Evolutionary conservation across 2,113 vertebrate species (phyloP).

Genomic region (Nothoprocta pentlandii): DNA sequence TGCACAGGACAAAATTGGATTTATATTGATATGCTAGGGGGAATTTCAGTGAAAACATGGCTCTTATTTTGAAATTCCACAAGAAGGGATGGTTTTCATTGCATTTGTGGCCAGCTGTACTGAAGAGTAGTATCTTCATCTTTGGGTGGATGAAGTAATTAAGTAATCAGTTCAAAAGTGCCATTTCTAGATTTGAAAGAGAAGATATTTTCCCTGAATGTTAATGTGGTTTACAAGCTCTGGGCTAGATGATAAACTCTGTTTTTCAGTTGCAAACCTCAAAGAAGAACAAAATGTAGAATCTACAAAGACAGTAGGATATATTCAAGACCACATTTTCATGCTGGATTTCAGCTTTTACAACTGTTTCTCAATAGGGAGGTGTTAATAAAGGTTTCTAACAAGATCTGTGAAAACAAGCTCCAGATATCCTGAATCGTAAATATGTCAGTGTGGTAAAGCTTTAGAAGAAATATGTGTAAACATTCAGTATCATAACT

Average conservation of each 20-base stretch:
- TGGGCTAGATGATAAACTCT: constrained; percentile 21
- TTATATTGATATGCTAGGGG: constrained; percentile 6
- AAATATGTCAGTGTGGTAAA: neutral
- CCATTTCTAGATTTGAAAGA: constrained; percentile 49
- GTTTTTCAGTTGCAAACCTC: neutral
- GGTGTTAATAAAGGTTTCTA: neutral
- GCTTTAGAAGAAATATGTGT: neutral
- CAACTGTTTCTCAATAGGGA: neutral
- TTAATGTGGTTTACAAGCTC: constrained; percentile 38
- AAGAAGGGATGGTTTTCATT: neutral
- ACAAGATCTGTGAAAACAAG: neutral
- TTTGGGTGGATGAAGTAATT: constrained; percentile 61
- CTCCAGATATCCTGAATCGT: neutral
- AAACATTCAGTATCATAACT: neutral
- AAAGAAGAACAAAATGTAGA: neutral
- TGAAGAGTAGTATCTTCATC: constrained; percentile 38
- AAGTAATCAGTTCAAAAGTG: constrained; percentile 63
- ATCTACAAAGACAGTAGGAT: neutral
- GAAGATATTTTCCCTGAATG: constrained; percentile 41
- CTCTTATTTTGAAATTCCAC: neutral
- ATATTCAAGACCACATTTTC: neutral
- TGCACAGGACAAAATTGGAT: neutral
- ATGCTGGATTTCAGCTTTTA: neutral
- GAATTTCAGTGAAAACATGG: constrained; percentile 11
- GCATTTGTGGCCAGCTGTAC: constrained; percentile 52